Evolutionary conservation across 1,140 invertebrate species (phyloP).

Genomic region (Bombyx mori): ASM3026992v2 NC_085116.1:17289001-17289500

Average conservation of each 20-base stretch:
- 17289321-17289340: conserved; percentile 6
- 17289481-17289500: too few species aligned
- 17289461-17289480: too few species aligned
- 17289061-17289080: conserved; percentile 79
- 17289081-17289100: conserved; percentile 91
- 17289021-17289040: too few species aligned
- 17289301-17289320: conserved; percentile 36
- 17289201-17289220: too few species aligned
- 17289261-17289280: conserved; percentile 10
- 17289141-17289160: conserved; percentile 78
- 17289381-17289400: conserved; percentile 13
- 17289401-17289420: conserved; percentile 27
- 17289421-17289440: conserved; percentile 47
- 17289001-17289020: too few species aligned
- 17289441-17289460: conserved; percentile 26
- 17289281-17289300: conserved; percentile 47
- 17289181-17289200: neutral
- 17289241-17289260: conserved; percentile 23
- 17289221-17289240: neutral
- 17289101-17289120: conserved; percentile 93
- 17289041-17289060: too few species aligned
- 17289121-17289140: conserved; percentile 90
- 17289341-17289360: neutral
- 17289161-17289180: conserved; percentile 40
- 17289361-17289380: conserved; percentile 10